These are phyloP conservation scores for Chymomyza fuscimana DNA, from an alignment of 2,888 invertebrate species.

Conservation along the genomic window DNA sequence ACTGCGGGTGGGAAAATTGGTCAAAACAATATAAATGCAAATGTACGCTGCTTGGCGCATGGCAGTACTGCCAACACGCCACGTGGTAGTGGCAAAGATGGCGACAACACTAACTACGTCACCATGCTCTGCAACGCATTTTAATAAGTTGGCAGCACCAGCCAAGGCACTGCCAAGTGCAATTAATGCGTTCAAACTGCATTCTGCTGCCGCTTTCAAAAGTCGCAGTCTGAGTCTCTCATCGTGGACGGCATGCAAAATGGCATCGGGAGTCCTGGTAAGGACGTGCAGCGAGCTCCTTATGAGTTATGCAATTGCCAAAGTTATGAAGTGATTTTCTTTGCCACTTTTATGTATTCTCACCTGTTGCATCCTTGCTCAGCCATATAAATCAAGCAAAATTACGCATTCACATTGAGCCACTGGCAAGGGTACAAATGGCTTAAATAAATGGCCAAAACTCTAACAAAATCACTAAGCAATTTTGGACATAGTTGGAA, in stretches of 20 bases:
- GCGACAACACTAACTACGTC: background rate
- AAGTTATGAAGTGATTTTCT: slow-evolving; percentile 18
- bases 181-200: slow-evolving; percentile 12
- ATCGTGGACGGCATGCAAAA: background rate
- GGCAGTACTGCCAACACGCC: background rate
- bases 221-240: background rate
- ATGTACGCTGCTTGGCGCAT: slow-evolving; percentile 26
- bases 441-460: slow-evolving; percentile 65
- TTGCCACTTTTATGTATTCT: slow-evolving; percentile 2
- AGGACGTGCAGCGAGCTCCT: background rate
- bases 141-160: slow-evolving; percentile 58
- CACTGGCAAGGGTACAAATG: slow-evolving; percentile 19
- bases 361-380: slow-evolving; percentile 19
- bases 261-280: background rate
- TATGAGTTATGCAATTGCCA: slow-evolving; percentile 21
- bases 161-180: slow-evolving; percentile 9
- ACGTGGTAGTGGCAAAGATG: background rate
- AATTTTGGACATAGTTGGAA: slow-evolving; percentile 3
- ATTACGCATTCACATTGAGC: background rate
- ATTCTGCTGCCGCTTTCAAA: background rate
- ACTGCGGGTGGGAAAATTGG: slow-evolving; percentile 41
- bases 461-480: slow-evolving; percentile 48
- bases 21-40: slow-evolving; percentile 71
- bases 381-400: background rate
- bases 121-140: slow-evolving; percentile 58